A percentile compares a stretch with the other conserved stretches of the same genome.
Evolutionary conservation across 2,113 vertebrate species (phyloP).

Genomic region (Poicephalus gulielmi): DNA sequence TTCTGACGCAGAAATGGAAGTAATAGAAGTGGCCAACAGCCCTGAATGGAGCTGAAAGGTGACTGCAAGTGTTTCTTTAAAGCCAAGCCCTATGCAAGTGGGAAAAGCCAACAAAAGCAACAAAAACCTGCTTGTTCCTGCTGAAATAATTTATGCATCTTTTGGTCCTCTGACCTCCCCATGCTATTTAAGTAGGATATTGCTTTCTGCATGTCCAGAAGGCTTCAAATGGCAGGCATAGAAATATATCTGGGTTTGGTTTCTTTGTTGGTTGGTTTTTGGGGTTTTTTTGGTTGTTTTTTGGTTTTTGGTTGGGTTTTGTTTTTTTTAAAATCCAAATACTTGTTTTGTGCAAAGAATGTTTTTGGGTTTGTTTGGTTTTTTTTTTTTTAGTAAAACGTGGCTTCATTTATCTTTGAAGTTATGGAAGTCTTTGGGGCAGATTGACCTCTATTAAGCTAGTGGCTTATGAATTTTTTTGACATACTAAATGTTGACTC

Average conservation of each 20-base stretch:
- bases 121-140: background rate
- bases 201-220: background rate
- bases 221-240: background rate
- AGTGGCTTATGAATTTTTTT: background rate
- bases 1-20: background rate
- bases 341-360: background rate
- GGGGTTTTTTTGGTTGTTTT: no score
- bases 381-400: background rate
- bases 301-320: background rate
- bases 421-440: background rate
- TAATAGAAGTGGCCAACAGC: background rate
- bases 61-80: background rate
- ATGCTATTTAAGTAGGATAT: background rate
- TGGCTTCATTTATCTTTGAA: background rate
- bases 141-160: rapidly evolving
- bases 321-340: background rate
- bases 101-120: background rate
- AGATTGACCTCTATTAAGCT: background rate
- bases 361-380: background rate
- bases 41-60: background rate
- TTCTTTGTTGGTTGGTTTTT: background rate
- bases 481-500: background rate
- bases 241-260: background rate
- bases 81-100: background rate
- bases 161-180: rapidly evolving